Conservation (phyloP, 2,797 vertebrate species). For the Champsocephalus esox region DNA sequence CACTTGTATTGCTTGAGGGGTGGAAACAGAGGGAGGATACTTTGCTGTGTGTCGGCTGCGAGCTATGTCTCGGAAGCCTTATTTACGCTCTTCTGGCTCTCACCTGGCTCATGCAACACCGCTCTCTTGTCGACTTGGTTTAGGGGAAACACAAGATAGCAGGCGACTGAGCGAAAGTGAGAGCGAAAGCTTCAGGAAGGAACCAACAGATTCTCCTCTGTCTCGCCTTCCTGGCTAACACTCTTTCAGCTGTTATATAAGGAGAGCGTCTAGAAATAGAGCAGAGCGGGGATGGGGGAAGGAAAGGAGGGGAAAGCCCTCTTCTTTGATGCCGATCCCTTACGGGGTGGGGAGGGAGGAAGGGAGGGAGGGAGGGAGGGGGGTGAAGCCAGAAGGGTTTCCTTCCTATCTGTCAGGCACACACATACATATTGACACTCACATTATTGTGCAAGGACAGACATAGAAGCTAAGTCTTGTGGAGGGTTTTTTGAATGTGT, state of each 20-base stretch:
- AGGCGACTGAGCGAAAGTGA: constrained; percentile 15
- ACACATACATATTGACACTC: constrained; percentile 1
- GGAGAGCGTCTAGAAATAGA: constrained; percentile 77
- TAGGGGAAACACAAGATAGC: constrained; percentile 48
- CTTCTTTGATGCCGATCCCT: constrained; percentile 70
- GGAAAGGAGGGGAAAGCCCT: constrained; percentile 77
- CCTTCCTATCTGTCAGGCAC: constrained; percentile 59
- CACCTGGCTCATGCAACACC: constrained; percentile 61
- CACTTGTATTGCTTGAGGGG: constrained; percentile 1
- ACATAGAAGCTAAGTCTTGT: constrained; percentile 6
- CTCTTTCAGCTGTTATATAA: constrained; percentile 78
- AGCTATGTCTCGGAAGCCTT: constrained; percentile 30
- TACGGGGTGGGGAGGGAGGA: constrained; percentile 1
- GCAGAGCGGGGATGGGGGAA: constrained; percentile 54
- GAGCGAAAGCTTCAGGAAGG: constrained; percentile 58
- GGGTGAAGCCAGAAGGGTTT: constrained; percentile 70
- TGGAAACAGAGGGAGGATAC: constrained; percentile 16
- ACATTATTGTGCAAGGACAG: constrained; percentile 25
- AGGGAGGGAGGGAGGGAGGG: neutral
- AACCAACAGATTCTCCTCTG: constrained; percentile 80
- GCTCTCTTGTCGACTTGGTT: constrained; percentile 58
- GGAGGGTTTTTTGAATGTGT: constrained; percentile 22
- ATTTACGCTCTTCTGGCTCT: constrained; percentile 49
- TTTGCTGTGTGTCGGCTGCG: constrained; percentile 29
- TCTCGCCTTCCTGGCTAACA: constrained; percentile 72